These are phyloP conservation scores for Sipha maydis DNA, from an alignment of 2,888 invertebrate species.

Conservation along the genomic window DNA sequence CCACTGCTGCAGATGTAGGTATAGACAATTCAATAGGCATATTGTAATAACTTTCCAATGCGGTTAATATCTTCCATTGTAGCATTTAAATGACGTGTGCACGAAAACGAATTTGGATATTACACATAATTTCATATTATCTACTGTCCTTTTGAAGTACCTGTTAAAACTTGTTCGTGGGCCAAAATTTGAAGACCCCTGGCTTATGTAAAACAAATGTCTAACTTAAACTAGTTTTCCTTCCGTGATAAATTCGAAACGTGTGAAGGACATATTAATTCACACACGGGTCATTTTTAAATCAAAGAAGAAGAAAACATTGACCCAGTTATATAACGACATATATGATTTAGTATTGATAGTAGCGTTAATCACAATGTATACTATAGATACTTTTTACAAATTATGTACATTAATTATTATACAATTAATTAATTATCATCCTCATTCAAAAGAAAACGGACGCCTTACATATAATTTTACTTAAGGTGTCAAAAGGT, in stretches of 20 bases:
- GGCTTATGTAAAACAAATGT: background rate
- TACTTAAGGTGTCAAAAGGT: background rate
- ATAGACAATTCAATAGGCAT: too few relatives aligned
- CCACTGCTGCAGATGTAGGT: too few relatives aligned
- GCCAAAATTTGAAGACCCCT: too few relatives aligned
- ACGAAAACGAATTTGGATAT: too few relatives aligned
- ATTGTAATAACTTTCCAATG: too few relatives aligned
- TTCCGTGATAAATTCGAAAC: background rate
- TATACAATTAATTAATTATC: background rate
- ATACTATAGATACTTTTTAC: background rate
- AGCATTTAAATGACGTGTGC: too few relatives aligned
- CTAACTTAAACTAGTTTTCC: conserved; percentile 1
- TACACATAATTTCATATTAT: too few relatives aligned
- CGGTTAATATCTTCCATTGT: too few relatives aligned
- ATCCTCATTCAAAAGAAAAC: background rate
- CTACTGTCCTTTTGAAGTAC: too few relatives aligned
- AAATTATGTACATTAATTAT: too few relatives aligned
- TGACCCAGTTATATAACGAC: background rate
- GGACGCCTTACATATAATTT: background rate
- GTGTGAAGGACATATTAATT: background rate
- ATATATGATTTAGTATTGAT: background rate
- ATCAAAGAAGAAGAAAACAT: conserved; percentile 13
- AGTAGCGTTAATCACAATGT: too few relatives aligned
- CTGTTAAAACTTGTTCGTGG: too few relatives aligned
- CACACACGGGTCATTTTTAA: background rate